These are phyloP conservation scores for Callionymus lyra DNA, from an alignment of 2,113 vertebrate genomes.

Conservation along the genomic window DNA sequence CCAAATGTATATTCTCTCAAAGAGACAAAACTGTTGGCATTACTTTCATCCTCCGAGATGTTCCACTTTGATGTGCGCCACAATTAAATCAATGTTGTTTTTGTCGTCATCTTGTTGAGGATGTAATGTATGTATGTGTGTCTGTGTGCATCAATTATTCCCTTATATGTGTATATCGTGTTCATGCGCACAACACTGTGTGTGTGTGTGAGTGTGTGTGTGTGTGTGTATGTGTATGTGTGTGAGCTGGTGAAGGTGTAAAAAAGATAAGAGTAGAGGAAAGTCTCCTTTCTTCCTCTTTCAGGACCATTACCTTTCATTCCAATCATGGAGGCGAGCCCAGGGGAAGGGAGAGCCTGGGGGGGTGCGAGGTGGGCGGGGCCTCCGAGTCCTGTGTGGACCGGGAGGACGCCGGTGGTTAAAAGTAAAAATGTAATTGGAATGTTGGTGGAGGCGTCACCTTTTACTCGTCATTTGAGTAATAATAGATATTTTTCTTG, in stretches of 20 bases:
- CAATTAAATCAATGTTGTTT: conserved; percentile 67
- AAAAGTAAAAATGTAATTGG: conserved; percentile 7
- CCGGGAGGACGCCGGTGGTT: conserved; percentile 17
- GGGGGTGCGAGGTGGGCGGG: conserved; percentile 13
- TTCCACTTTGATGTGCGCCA: conserved; percentile 65
- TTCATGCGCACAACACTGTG: conserved; percentile 10
- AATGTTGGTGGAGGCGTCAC: too few relatives aligned
- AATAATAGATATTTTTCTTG: too few relatives aligned
- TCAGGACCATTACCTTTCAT: conserved; percentile 75
- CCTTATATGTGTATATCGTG: neutral
- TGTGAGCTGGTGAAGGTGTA: conserved; percentile 80
- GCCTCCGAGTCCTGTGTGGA: conserved; percentile 34
- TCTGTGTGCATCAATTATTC: neutral
- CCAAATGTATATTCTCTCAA: conserved; percentile 43
- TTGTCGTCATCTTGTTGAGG: conserved; percentile 51
- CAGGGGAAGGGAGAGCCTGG: conserved; percentile 43
- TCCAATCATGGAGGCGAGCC: conserved; percentile 70
- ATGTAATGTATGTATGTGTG: conserved; percentile 61
- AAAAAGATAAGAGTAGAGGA: conserved; percentile 59
- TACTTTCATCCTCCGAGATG: conserved; percentile 43
- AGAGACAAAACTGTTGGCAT: conserved; percentile 55
- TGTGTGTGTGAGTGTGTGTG: conserved; percentile 17
- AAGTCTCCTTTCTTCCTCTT: conserved; percentile 68
- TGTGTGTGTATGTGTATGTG: conserved; percentile 15
- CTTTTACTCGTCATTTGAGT: too few relatives aligned